Evolutionary conservation across 2,797 vertebrate genomes (phyloP).

Genomic region (Hippocampus kuda): DNA sequence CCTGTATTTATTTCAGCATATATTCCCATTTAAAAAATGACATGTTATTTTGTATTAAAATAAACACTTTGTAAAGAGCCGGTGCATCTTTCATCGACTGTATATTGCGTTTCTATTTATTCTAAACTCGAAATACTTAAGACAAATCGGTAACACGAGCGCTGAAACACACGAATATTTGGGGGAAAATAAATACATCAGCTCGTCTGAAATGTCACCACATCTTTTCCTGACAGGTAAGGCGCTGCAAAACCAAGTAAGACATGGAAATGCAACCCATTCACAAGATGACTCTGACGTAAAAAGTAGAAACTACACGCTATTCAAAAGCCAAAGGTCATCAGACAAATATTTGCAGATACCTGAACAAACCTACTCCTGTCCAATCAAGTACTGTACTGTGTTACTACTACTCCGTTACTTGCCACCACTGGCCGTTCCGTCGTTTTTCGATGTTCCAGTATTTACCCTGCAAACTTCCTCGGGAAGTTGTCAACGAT

Average conservation of each 20-base stretch:
- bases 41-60: too few relatives aligned
- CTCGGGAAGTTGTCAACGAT: conserved; percentile 49
- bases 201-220: too few relatives aligned
- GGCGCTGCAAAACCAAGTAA: too few relatives aligned
- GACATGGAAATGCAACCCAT: too few relatives aligned
- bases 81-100: background rate
- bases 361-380: too few relatives aligned
- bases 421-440: background rate
- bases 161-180: background rate
- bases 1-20: too few relatives aligned
- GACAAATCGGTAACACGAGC: too few relatives aligned
- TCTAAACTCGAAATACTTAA: background rate
- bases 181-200: background rate
- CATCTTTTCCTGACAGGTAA: background rate
- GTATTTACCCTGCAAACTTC: conserved; percentile 35
- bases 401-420: background rate
- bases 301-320: background rate
- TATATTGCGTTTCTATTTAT: background rate
- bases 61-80: too few relatives aligned
- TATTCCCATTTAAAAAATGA: too few relatives aligned
- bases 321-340: background rate
- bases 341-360: too few relatives aligned
- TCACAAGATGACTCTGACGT: too few relatives aligned
- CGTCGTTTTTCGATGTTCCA: background rate
- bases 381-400: background rate